Evolutionary conservation across 2,888 invertebrate species (phyloP), one percentile per base, ranked within the genome.

Genomic region (Alsophila aescularia): DNA sequence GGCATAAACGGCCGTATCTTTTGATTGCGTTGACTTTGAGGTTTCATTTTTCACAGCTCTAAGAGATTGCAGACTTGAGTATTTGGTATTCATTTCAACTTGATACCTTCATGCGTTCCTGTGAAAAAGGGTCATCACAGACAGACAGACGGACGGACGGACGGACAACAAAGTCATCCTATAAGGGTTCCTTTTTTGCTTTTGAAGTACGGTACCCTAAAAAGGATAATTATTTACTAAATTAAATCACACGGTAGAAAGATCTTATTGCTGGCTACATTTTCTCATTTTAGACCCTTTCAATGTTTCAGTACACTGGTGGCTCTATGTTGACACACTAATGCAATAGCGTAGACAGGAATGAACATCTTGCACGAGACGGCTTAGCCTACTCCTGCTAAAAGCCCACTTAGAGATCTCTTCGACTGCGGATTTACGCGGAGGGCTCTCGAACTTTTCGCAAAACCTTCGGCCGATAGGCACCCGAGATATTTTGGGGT

Each of bases 371-470:
- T 87, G 87, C 82, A 80, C 75, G 76, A 82, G 87, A 85, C 83
- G 87, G 88, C 88, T 91, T 87, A 90, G 86, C 87, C 85, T 80
- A 84, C 85, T 87, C 79, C 78, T 80, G 77, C 88, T 90, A 90
- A 90, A 90, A 91, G 90, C 90, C 87, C 89, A 90, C 90, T 91
- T 89, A 90, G 84, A 87, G 79, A 84, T 85, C 87, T 87, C 85
- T 86, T 87, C 85, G 79, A 77, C 73, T 75, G 69, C 82, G 89
- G 89, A 89, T 90, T 88, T 88, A 83, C 77, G 77, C 77, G 69
- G 80, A 85, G 83, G 83, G 83, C 79, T 82, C 83, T 83, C 73
- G 66, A 85, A 84, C 77, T 84, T 86, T 82, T 79, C 81, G 70
- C 76, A 73, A 71, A 72, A 84, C 84, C 82, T 83, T 80, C 74